Conservation (phyloP, 2,797 vertebrate genomes). For the Chaetodon trifasciatus region DNA sequence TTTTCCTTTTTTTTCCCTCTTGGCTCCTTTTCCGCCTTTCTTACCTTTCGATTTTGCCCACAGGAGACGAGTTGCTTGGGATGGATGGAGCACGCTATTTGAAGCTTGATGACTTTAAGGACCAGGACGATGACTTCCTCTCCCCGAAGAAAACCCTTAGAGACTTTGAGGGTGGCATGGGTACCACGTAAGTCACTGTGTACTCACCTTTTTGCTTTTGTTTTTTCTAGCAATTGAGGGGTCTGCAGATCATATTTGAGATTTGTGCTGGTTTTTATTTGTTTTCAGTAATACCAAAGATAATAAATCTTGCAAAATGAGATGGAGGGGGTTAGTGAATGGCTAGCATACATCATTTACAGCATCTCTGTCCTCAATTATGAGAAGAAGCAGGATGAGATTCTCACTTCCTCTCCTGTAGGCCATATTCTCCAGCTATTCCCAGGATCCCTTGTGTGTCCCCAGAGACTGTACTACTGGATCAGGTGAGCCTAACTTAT, state of each 20-base stretch:
- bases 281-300: neutral
- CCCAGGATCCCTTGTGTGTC: constrained; percentile 93
- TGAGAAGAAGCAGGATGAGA: neutral
- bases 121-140: constrained; percentile 92
- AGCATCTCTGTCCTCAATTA: neutral
- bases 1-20: constrained; percentile 20
- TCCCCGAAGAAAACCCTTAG: constrained; percentile 89
- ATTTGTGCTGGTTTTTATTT: neutral
- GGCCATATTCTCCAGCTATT: constrained; percentile 93
- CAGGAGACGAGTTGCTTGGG: constrained; percentile 92
- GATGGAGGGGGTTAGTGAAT: neutral
- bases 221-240: neutral
- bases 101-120: constrained; percentile 90
- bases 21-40: neutral
- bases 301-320: neutral
- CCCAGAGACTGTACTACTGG: constrained; percentile 92
- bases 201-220: neutral
- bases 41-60: constrained; percentile 30
- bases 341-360: neutral
- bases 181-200: constrained; percentile 89
- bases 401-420: constrained; percentile 65
- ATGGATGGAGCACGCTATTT: constrained; percentile 88
- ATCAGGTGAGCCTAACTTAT: constrained; percentile 79
- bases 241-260: neutral
- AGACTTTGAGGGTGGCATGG: constrained; percentile 92